Evolutionary conservation across 2,797 vertebrate genomes (phyloP).

Genomic region (Lepilemur septentrionalis): DNA sequence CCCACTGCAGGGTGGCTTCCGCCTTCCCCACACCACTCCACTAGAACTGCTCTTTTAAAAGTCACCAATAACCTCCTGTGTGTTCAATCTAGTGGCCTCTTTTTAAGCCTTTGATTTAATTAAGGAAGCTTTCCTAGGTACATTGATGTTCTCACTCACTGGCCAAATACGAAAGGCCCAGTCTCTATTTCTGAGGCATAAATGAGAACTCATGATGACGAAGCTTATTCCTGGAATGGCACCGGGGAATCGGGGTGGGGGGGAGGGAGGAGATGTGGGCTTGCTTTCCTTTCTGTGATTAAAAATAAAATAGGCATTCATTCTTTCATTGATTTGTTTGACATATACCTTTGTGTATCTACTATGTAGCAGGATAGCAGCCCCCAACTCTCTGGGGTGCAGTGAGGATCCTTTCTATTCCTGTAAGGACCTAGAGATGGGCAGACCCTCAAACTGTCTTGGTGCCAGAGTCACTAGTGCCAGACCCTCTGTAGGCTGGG

Average conservation of each 20-base stretch:
- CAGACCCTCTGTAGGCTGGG: neutral
- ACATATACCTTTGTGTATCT: constrained; percentile 12
- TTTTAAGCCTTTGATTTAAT: constrained; percentile 59
- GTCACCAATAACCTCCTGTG: neutral
- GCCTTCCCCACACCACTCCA: neutral
- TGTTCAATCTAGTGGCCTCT: constrained; percentile 8
- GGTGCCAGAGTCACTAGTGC: neutral
- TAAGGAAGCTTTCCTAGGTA: constrained; percentile 9
- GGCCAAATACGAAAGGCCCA: neutral
- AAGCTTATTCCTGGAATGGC: constrained; percentile 19
- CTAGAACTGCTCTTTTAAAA: constrained; percentile 38
- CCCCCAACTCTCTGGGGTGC: neutral
- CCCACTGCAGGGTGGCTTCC: neutral
- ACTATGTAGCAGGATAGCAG: neutral
- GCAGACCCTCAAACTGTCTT: neutral
- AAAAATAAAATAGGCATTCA: constrained; percentile 33
- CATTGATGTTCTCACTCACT: constrained; percentile 37
- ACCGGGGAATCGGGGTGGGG: neutral
- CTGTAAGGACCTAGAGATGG: neutral
- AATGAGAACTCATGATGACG: neutral
- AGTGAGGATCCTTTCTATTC: neutral
- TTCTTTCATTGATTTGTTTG: constrained; percentile 35
- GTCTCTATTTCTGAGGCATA: constrained; percentile 16
- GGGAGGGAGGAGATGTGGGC: neutral
- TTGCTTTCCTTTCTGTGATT: constrained; percentile 45